phyloP scores from a whole-genome alignment of 1,140 invertebrate species.

The Papilio aristodemus region DNA sequence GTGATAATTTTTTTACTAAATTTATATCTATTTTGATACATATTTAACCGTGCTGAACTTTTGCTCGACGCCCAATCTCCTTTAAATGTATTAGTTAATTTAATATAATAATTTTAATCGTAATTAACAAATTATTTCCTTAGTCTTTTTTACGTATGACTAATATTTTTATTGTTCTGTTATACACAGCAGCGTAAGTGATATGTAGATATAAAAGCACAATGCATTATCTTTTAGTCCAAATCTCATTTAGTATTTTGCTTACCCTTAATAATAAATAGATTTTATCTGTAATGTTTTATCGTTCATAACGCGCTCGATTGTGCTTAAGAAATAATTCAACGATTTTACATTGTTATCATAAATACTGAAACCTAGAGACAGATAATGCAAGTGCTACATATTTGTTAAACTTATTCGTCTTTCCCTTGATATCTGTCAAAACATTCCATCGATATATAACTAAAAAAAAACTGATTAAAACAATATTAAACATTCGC shows the following conservation, averaged over 20 bases:
- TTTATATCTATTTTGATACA: conserved; percentile 54
- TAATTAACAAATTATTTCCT: conserved; percentile 52
- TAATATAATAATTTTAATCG: conserved; percentile 64
- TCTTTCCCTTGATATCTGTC: conserved; percentile 4
- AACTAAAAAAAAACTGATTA: conserved; percentile 6
- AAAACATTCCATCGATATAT: conserved; percentile 28
- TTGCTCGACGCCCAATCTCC: conserved; percentile 38
- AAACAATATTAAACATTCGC: conserved; percentile 14
- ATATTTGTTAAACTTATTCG: conserved; percentile 10
- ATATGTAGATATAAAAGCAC: conserved; percentile 18
- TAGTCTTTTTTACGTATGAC: conserved; percentile 47
- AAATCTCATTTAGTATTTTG: conserved; percentile 10
- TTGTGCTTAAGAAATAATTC: conserved; percentile 28
- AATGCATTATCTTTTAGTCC: conserved; percentile 19
- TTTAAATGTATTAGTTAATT: conserved; percentile 62
- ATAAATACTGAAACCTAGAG: conserved; percentile 13
- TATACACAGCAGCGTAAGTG: conserved; percentile 39
- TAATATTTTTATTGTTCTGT: conserved; percentile 41
- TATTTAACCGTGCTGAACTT: conserved; percentile 43
- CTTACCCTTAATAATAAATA: conserved; percentile 23
- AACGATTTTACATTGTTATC: conserved; percentile 12
- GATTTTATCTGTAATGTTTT: conserved; percentile 27
- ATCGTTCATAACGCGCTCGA: background rate
- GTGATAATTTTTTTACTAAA: conserved; percentile 63
- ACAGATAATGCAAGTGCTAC: conserved; percentile 15